These are phyloP conservation scores for Melanophora roralis DNA, from an alignment of 2,888 invertebrate genomes.

Conservation along the genomic window DNA sequence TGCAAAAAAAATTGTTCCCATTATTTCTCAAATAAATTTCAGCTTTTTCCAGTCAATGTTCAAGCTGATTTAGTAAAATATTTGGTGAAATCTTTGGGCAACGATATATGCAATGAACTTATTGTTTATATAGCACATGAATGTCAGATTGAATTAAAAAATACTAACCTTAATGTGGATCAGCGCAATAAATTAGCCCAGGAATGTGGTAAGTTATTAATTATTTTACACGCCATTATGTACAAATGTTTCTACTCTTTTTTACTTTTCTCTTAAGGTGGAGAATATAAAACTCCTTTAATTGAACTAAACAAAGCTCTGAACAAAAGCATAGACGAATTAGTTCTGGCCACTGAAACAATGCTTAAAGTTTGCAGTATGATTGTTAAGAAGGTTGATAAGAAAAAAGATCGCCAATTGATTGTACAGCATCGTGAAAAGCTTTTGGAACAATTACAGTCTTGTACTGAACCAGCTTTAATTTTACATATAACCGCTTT, in stretches of 20 bases:
- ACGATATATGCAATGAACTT: slow-evolving; percentile 88
- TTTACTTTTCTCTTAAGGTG: slow-evolving; percentile 75
- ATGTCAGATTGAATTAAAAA: slow-evolving; percentile 81
- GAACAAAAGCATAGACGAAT: slow-evolving; percentile 86
- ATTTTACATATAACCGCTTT: slow-evolving; percentile 87
- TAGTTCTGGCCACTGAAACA: slow-evolving; percentile 85
- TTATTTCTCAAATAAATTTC: too few relatives aligned
- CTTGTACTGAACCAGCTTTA: slow-evolving; percentile 86
- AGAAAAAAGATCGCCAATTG: slow-evolving; percentile 89
- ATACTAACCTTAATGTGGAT: slow-evolving; percentile 79
- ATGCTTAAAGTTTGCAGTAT: slow-evolving; percentile 85
- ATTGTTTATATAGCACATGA: slow-evolving; percentile 88
- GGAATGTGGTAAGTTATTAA: slow-evolving; percentile 77
- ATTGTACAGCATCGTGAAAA: slow-evolving; percentile 89
- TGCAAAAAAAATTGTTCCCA: not conserved
- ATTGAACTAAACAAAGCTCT: slow-evolving; percentile 83
- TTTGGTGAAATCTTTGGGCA: slow-evolving; percentile 88
- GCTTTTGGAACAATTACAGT: slow-evolving; percentile 86
- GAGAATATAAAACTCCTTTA: slow-evolving; percentile 83
- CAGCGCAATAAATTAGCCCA: slow-evolving; percentile 84
- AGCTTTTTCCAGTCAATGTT: slow-evolving; percentile 80
- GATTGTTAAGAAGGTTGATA: slow-evolving; percentile 92
- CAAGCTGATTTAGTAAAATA: slow-evolving; percentile 88
- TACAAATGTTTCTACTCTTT: not conserved
- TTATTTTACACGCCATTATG: not conserved